Evolutionary conservation across 2,888 invertebrate species (phyloP).

Genomic region (Ophion obscuratus): DNA sequence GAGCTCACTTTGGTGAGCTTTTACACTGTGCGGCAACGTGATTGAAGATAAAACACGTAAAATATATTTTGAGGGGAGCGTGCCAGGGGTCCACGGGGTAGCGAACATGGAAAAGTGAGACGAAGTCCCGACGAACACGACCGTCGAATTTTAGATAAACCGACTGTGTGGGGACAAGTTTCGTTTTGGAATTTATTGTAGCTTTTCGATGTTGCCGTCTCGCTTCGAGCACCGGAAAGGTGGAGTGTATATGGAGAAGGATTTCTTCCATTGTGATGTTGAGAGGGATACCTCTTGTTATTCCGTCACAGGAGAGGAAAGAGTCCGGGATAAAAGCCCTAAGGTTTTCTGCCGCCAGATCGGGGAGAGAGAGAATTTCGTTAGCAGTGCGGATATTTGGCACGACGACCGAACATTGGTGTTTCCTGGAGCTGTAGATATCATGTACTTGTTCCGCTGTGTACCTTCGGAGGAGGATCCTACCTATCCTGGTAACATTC

Average conservation of each 20-base stretch:
- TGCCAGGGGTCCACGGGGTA: conserved; percentile 31
- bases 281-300: conserved; percentile 35
- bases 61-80: conserved; percentile 24
- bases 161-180: conserved; percentile 27
- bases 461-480: conserved; percentile 1
- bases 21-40: conserved; percentile 26
- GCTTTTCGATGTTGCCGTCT: conserved; percentile 20
- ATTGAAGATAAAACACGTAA: conserved; percentile 24
- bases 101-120: conserved; percentile 25
- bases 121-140: not conserved
- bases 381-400: conserved; percentile 4
- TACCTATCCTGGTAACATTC: not conserved
- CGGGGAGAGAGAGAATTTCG: not conserved
- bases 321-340: conserved; percentile 24
- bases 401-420: not conserved
- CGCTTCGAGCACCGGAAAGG: not conserved
- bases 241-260: not conserved
- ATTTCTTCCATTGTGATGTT: conserved; percentile 32
- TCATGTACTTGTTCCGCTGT: not conserved
- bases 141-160: conserved; percentile 41
- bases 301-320: conserved; percentile 28
- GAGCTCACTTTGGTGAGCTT: conserved; percentile 19
- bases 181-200: not conserved
- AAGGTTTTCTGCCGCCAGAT: not conserved
- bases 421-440: conserved; percentile 29